These are phyloP conservation scores for Sebastes vulpes DNA, from an alignment of 2,797 vertebrate species.

Conservation along the genomic window DNA sequence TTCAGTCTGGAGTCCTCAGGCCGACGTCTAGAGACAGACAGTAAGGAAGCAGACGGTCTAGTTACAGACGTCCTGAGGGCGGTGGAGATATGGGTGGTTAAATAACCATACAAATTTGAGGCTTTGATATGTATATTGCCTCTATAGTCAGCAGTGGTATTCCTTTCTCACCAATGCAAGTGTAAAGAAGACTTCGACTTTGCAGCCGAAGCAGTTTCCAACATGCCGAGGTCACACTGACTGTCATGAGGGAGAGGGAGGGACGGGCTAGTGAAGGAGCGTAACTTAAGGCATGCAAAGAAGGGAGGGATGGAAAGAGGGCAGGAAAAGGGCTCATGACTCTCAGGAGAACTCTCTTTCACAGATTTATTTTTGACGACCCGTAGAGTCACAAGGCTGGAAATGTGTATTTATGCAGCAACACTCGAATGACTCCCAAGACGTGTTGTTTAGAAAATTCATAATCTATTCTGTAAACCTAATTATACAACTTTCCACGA, in stretches of 20 bases:
- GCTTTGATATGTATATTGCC: not conserved
- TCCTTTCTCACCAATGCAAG: not conserved
- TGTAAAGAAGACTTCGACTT: not conserved
- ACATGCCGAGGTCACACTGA: constrained; percentile 30
- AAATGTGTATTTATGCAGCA: constrained; percentile 47
- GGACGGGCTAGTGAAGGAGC: constrained; percentile 1
- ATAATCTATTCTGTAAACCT: constrained; percentile 3
- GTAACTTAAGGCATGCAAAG: constrained; percentile 5
- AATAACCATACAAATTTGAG: constrained; percentile 3
- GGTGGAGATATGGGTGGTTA: constrained; percentile 4
- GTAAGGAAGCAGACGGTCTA: constrained; percentile 35
- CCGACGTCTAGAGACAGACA: constrained; percentile 29
- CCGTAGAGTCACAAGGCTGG: constrained; percentile 45
- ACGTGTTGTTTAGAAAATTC: constrained; percentile 12
- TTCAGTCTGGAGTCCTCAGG: constrained; percentile 36
- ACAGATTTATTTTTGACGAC: constrained; percentile 60
- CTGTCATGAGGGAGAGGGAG: constrained; percentile 59
- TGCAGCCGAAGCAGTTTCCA: constrained; percentile 22
- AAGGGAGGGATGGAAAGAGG: constrained; percentile 14
- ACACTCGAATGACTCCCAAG: not conserved
- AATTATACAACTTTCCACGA: constrained; percentile 19
- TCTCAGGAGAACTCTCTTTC: constrained; percentile 43
- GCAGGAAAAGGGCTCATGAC: constrained; percentile 47
- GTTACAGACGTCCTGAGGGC: constrained; percentile 28
- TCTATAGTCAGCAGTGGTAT: not conserved